Conservation (phyloP, 2,797 vertebrate genomes). For the Cyprinella venusta region DNA sequence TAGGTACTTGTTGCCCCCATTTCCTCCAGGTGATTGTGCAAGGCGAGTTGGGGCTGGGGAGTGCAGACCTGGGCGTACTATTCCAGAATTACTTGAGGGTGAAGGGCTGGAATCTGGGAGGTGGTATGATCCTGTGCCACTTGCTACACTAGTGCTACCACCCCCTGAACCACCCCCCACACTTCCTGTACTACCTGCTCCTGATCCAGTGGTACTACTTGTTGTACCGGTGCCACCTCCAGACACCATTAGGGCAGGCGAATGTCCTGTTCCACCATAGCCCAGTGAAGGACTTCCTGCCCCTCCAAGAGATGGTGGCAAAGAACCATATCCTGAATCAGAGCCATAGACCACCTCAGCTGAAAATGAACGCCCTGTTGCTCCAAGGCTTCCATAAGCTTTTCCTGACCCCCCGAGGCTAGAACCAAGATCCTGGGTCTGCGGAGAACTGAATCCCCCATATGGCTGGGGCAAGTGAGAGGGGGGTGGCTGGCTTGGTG, state of each 20-base stretch:
- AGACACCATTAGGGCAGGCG: conserved; percentile 78
- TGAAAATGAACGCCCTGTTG: conserved; percentile 74
- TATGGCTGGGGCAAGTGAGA: conserved; percentile 75
- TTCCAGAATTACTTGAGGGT: conserved; percentile 74
- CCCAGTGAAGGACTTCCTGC: conserved; percentile 84
- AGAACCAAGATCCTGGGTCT: conserved; percentile 82
- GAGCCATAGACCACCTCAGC: conserved; percentile 76
- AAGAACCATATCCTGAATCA: conserved; percentile 73
- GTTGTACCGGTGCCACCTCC: conserved; percentile 65
- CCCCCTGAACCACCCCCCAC: conserved; percentile 67
- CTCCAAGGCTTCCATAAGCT: conserved; percentile 65
- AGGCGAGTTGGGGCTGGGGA: conserved; percentile 82
- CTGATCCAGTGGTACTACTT: conserved; percentile 65
- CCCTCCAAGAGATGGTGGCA: conserved; percentile 73
- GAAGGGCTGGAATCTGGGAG: conserved; percentile 85
- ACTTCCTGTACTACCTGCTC: conserved; percentile 63
- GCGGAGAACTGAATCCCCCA: conserved; percentile 82
- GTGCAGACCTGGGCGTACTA: conserved; percentile 82
- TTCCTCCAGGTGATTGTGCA: conserved; percentile 74
- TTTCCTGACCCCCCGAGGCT: conserved; percentile 68
- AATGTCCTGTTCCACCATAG: conserved; percentile 82
- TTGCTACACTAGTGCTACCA: conserved; percentile 61
- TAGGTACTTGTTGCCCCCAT: conserved; percentile 82
- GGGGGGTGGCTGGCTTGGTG: conserved; percentile 75
- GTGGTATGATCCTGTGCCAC: conserved; percentile 73